Evolutionary conservation across 1,140 invertebrate species (phyloP).

Genomic region (Brachionus koreanus): DNA sequence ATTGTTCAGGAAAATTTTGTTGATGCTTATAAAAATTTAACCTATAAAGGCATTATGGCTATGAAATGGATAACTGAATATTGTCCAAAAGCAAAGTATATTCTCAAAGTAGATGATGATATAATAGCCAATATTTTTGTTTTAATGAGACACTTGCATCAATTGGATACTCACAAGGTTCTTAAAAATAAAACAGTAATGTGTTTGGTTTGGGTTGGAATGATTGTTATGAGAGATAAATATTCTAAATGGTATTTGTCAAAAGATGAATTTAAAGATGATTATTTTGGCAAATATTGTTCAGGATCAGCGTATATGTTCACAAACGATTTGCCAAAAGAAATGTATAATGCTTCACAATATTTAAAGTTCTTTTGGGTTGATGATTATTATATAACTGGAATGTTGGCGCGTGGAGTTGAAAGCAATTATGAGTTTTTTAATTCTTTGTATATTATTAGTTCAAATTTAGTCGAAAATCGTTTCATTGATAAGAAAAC

Average conservation of each 20-base stretch:
- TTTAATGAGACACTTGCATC: neutral
- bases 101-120: conserved; percentile 73
- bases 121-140: conserved; percentile 46
- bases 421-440: conserved; percentile 44
- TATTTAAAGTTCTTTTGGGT: conserved; percentile 60
- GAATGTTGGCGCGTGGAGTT: conserved; percentile 54
- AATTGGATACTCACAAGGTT: neutral
- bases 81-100: conserved; percentile 65
- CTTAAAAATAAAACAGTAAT: conserved; percentile 47
- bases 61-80: conserved; percentile 68
- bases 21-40: conserved; percentile 77
- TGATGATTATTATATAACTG: conserved; percentile 62
- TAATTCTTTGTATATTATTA: conserved; percentile 32
- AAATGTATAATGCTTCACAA: conserved; percentile 49
- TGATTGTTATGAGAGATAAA: conserved; percentile 53
- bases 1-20: conserved; percentile 59
- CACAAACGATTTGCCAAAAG: conserved; percentile 12
- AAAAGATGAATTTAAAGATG: conserved; percentile 53
- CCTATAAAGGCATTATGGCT: conserved; percentile 82
- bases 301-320: conserved; percentile 52
- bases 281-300: conserved; percentile 59
- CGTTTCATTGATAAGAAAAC: conserved; percentile 21
- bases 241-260: conserved; percentile 59
- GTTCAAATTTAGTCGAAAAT: neutral
- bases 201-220: conserved; percentile 53